phyloP scores from a whole-genome alignment of 1,140 invertebrate genomes.

The Drosophila parvula region DNA sequence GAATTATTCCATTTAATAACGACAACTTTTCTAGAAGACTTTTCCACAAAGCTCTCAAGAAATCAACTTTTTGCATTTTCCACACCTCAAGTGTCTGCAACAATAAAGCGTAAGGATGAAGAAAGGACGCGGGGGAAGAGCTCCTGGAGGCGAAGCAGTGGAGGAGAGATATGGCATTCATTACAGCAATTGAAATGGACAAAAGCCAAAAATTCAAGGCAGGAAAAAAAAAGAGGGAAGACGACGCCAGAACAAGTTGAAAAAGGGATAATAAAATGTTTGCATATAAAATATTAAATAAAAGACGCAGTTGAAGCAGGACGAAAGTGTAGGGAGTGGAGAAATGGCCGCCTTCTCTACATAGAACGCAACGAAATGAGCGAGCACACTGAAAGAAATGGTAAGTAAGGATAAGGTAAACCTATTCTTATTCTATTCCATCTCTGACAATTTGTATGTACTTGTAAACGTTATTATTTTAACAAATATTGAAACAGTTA shows the following conservation, averaged over 20 bases:
- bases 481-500: too few species aligned
- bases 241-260: conserved; percentile 35
- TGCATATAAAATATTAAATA: conserved; percentile 72
- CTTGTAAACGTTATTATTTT: too few species aligned
- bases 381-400: conserved; percentile 56
- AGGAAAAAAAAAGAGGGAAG: conserved; percentile 13
- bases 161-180: conserved; percentile 51
- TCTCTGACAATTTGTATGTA: too few species aligned
- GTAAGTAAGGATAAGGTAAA: background rate
- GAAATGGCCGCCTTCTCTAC: conserved; percentile 26
- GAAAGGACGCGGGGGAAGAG: background rate
- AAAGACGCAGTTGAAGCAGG: conserved; percentile 48
- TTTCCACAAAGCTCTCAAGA: conserved; percentile 50
- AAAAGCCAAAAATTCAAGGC: conserved; percentile 60
- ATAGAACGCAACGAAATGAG: conserved; percentile 72
- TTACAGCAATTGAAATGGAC: conserved; percentile 71
- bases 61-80: conserved; percentile 63
- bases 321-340: conserved; percentile 9
- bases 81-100: conserved; percentile 65
- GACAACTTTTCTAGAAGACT: conserved; percentile 39
- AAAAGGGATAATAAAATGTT: conserved; percentile 73
- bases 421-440: too few species aligned
- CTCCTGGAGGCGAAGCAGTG: conserved; percentile 17
- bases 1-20: conserved; percentile 46
- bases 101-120: conserved; percentile 30